A percentile compares a stretch with the other conserved stretches of the same genome.
Conservation (phyloP, 2,113 vertebrate species). For the Xerus inauris region DNA sequence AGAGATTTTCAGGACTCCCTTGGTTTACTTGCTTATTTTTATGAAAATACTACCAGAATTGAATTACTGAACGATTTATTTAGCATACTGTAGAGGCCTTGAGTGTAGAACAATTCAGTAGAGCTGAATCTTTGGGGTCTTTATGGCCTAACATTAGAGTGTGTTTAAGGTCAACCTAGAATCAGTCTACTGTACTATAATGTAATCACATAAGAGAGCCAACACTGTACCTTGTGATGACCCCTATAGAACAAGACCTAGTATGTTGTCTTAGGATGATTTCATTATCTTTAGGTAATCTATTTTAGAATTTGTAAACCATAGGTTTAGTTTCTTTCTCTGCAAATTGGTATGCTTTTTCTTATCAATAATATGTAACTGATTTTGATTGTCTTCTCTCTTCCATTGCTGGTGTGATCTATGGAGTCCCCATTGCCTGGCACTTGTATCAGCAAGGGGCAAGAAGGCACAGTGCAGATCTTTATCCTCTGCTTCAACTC, state of each 20-base stretch:
- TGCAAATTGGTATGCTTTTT: not conserved
- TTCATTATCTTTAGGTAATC: not conserved
- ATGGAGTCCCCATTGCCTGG: not conserved
- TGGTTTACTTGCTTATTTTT: not conserved
- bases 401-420: not conserved
- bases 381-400: not conserved
- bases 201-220: not conserved
- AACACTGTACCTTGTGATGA: not conserved
- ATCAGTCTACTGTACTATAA: not conserved
- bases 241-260: not conserved
- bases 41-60: not conserved
- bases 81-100: not conserved
- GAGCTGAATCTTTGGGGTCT: not conserved
- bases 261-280: not conserved
- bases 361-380: not conserved
- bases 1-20: not conserved
- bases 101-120: not conserved
- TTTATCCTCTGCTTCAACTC: not conserved
- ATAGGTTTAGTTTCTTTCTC: not conserved
- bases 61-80: not conserved
- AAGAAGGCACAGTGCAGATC: not conserved
- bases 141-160: not conserved
- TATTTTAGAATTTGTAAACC: slow-evolving; percentile 10
- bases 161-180: not conserved
- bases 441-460: not conserved